Evolutionary conservation across 2,113 vertebrate species (phyloP).

Genomic region (Gorsachius goisagi): DNA sequence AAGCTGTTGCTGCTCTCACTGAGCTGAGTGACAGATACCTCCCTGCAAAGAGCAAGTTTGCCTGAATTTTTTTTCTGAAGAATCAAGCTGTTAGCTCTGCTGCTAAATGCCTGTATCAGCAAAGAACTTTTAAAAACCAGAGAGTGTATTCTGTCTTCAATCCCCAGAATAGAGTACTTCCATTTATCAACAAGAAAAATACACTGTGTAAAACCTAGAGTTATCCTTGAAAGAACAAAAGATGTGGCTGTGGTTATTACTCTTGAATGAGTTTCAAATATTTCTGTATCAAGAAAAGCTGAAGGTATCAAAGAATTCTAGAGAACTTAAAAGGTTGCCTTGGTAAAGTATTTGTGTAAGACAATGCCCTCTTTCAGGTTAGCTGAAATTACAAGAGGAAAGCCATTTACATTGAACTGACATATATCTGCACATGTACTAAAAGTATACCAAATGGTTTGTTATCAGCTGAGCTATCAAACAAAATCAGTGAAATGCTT

Average conservation of each 20-base stretch:
- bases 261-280: conserved; percentile 1
- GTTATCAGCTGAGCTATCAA: not conserved
- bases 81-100: conserved; percentile 39
- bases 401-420: not conserved
- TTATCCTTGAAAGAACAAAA: conserved; percentile 33
- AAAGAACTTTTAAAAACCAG: conserved; percentile 41
- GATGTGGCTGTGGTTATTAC: not conserved
- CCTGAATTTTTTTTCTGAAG: conserved; percentile 43
- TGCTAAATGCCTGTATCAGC: conserved; percentile 46
- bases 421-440: not conserved
- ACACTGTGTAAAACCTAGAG: not conserved
- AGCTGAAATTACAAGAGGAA: not conserved
- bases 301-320: not conserved
- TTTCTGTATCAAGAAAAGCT: not conserved
- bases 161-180: not conserved
- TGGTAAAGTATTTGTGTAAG: not conserved
- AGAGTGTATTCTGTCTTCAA: not conserved
- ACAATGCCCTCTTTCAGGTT: not conserved
- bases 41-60: not conserved
- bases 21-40: not conserved
- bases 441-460: not conserved
- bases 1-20: not conserved
- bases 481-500: not conserved
- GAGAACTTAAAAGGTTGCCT: not conserved
- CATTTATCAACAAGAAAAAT: conserved; percentile 16